Conservation (phyloP, 2,113 vertebrate species). For the Syngnathus scovelli region DNA sequence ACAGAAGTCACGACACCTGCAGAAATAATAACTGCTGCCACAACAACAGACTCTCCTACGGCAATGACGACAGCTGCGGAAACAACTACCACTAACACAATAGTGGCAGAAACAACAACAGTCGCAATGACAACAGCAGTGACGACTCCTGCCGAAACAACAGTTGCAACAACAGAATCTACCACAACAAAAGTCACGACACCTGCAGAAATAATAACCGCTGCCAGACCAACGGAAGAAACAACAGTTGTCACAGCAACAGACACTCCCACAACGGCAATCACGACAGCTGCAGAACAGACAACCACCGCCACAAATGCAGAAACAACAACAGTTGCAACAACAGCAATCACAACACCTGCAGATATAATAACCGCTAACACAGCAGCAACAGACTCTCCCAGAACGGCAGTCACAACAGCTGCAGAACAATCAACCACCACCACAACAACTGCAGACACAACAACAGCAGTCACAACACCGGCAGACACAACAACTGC, state of each 20-base stretch:
- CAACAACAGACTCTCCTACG: background rate
- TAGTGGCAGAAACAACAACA: background rate
- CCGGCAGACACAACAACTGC: background rate
- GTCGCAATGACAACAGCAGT: background rate
- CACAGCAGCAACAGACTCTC: no score
- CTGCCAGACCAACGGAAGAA: background rate
- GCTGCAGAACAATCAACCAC: background rate
- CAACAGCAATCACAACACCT: no score
- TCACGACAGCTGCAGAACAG: no score
- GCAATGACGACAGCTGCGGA: no score
- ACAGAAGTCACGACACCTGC: background rate
- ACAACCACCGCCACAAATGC: background rate
- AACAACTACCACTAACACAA: background rate
- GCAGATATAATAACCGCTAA: no score
- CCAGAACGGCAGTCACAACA: no score
- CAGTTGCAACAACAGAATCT: fast-evolving
- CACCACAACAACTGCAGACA: background rate
- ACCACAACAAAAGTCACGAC: background rate
- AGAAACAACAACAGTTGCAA: no score
- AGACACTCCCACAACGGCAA: background rate
- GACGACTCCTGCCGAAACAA: background rate
- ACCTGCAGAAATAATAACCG: background rate
- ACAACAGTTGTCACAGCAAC: no score
- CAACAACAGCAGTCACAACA: background rate
- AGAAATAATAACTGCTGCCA: background rate